Evolutionary conservation across 2,113 vertebrate genomes (phyloP).

Genomic region (Megalops atlanticus): DNA sequence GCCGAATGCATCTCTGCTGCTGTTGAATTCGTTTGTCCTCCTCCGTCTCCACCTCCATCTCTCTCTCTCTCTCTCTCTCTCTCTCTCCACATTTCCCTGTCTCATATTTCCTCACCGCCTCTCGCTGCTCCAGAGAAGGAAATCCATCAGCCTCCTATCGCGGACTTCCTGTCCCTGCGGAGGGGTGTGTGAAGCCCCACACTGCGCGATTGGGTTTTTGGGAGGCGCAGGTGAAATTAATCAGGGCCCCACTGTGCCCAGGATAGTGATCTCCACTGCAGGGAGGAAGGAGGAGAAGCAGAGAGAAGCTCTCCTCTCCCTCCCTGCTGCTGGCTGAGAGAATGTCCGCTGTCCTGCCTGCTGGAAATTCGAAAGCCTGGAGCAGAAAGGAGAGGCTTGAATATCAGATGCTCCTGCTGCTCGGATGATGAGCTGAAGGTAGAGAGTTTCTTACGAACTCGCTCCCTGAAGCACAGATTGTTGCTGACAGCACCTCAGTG

Average conservation of each 20-base stretch:
- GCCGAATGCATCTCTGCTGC: no score
- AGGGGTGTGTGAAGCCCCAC: conserved; percentile 8
- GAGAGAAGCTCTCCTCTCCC: not conserved
- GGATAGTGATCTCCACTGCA: not conserved
- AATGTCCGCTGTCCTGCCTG: no score
- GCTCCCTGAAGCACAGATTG: no score
- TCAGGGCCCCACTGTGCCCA: conserved; percentile 33
- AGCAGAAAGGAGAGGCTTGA: not conserved
- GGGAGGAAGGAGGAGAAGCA: not conserved
- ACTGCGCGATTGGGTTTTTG: not conserved
- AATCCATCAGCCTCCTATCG: conserved; percentile 20
- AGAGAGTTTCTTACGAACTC: no score
- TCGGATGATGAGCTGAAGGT: no score
- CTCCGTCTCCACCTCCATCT: not conserved
- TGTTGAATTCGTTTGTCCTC: not conserved
- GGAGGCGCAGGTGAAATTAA: conserved; percentile 40
- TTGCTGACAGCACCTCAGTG: not conserved
- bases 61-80: conserved; percentile 6
- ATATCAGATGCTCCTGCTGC: not conserved
- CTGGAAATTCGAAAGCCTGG: no score
- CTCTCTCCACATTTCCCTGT: not conserved
- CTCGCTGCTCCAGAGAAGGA: not conserved
- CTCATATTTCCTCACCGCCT: not conserved
- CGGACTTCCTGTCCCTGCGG: conserved; percentile 11
- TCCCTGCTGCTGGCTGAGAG: not conserved